These are phyloP conservation scores for Platyrinchus mystaceus DNA, from an alignment of 2,797 vertebrate species.

Conservation along the genomic window DNA sequence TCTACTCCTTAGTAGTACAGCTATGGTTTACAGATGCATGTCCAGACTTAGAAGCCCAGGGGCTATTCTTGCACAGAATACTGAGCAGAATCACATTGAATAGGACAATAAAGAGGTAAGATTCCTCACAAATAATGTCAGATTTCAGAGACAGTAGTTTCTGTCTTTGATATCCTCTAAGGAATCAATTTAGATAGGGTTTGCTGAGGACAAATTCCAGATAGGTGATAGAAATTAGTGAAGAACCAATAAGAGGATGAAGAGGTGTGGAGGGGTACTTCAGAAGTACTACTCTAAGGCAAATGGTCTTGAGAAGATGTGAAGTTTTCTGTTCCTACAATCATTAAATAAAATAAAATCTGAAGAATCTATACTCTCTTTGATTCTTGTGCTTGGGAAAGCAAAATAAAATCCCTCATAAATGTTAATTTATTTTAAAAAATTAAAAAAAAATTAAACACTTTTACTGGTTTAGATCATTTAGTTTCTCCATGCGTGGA, in stretches of 20 bases:
- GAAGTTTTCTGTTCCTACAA: not conserved
- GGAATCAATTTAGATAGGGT: not conserved
- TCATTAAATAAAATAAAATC: not conserved
- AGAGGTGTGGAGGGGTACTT: not conserved
- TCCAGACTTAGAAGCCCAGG: not conserved
- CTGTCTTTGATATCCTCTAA: not conserved
- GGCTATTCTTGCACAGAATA: not conserved
- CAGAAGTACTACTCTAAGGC: not conserved
- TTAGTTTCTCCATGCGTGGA: not conserved
- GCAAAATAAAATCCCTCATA: not conserved
- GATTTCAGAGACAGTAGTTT: not conserved
- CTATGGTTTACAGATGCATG: rapidly evolving
- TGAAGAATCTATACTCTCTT: not conserved
- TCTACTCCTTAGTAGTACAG: not conserved
- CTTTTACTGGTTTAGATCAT: not conserved
- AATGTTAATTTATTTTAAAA: not conserved
- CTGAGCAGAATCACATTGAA: not conserved
- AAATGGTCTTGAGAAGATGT: not conserved
- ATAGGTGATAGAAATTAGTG: not conserved
- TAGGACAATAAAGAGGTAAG: not conserved
- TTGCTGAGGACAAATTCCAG: not conserved
- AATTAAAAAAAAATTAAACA: not conserved
- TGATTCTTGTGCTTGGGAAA: not conserved
- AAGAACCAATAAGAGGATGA: not conserved
- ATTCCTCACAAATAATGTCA: not conserved